Evolutionary conservation across 2,888 invertebrate species (phyloP).

Genomic region (Pterostichus niger): DNA sequence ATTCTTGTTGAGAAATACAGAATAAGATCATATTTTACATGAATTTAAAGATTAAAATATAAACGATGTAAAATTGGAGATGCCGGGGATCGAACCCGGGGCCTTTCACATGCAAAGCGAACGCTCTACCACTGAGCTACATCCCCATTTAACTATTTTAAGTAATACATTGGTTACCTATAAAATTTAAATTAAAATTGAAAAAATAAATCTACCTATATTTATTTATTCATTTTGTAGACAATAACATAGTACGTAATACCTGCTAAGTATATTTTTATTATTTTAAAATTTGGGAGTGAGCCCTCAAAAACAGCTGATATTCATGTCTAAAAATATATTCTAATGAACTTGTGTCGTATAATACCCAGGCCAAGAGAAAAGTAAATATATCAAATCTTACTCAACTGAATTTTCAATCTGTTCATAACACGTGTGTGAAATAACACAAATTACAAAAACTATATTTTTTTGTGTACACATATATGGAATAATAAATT

Average conservation of each 20-base stretch:
- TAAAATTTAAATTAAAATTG: not conserved
- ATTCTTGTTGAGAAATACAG: no score
- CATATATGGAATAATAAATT: no score
- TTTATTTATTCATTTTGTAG: no score
- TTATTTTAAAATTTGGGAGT: constrained; percentile 23
- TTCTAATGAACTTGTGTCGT: not conserved
- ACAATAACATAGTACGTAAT: not conserved
- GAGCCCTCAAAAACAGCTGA: constrained; percentile 19
- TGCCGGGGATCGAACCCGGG: constrained; percentile 99
- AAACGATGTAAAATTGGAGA: constrained; percentile 80
- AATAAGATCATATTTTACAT: no score
- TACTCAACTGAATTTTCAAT: no score
- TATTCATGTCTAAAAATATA: constrained; percentile 22
- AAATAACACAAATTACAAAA: no score
- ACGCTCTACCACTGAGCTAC: constrained; percentile 99
- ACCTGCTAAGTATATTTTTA: constrained; percentile 5
- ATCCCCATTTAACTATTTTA: constrained; percentile 80
- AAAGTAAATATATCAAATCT: no score
- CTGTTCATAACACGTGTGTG: no score
- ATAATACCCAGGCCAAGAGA: not conserved
- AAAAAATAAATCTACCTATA: no score
- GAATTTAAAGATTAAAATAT: no score
- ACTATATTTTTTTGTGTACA: no score
- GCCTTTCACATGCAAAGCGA: constrained; percentile 99
- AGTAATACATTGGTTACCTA: not conserved